Conservation (phyloP, 2,113 vertebrate species). For the Microcebus murinus region DNA sequence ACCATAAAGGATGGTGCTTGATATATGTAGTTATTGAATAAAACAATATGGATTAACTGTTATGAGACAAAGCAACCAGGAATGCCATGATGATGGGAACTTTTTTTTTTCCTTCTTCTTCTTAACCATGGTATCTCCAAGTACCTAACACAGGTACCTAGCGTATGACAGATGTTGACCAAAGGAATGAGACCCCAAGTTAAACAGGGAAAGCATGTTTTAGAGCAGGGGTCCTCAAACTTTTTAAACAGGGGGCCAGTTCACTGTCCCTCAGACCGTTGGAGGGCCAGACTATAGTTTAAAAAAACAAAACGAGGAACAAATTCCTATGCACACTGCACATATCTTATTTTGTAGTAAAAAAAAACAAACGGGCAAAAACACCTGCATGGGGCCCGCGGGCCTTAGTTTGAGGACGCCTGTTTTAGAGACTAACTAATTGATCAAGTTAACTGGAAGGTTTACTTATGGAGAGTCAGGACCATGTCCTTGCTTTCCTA, state of each 20-base stretch:
- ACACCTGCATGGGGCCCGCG: too few species aligned
- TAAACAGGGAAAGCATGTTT: neutral
- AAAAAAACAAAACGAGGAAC: too few species aligned
- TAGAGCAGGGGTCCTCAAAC: too few species aligned
- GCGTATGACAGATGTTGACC: neutral
- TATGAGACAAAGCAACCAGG: neutral
- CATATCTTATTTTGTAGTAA: too few species aligned
- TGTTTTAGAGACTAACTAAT: neutral
- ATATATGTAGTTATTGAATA: neutral
- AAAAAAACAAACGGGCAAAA: too few species aligned
- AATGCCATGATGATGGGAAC: neutral
- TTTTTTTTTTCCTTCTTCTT: conserved; percentile 25
- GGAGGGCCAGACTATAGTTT: too few species aligned
- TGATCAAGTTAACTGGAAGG: neutral
- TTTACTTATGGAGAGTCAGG: neutral
- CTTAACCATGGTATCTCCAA: neutral
- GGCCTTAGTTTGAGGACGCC: too few species aligned
- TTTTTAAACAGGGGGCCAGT: too few species aligned
- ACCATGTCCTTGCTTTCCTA: neutral
- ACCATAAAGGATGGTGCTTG: neutral
- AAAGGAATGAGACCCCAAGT: neutral
- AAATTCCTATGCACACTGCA: too few species aligned
- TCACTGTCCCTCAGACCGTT: too few species aligned
- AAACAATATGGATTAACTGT: neutral
- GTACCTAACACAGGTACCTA: neutral